Evolutionary conservation across 2,888 invertebrate genomes (phyloP).

Genomic region (Dendrolimus houi): DNA sequence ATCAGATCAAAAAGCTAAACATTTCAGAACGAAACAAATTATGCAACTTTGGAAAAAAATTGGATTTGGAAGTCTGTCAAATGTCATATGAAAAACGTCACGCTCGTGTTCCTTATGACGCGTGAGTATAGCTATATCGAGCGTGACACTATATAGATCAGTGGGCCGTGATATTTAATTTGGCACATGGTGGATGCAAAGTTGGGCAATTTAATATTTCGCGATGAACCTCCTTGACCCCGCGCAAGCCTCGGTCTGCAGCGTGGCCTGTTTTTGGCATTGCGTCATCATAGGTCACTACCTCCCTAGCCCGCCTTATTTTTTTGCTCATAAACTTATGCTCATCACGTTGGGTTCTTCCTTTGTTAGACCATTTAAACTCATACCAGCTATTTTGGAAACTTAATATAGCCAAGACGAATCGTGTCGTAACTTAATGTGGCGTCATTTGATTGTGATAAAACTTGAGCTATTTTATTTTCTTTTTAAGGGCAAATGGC

Average conservation of each 20-base stretch:
- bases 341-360: conserved; percentile 64
- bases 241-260: conserved; percentile 38
- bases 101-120: neutral
- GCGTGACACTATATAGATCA: neutral
- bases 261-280: conserved; percentile 67
- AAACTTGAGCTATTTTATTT: conserved; percentile 30
- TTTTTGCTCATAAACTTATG: conserved; percentile 64
- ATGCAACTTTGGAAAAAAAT: neutral
- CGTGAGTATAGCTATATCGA: neutral
- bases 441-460: conserved; percentile 54
- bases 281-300: conserved; percentile 74
- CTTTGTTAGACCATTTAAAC: conserved; percentile 65
- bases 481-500: conserved; percentile 26
- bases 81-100: neutral
- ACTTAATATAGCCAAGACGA: conserved; percentile 45
- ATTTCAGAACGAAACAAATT: neutral
- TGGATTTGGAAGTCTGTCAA: neutral
- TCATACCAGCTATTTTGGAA: conserved; percentile 51
- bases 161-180: neutral
- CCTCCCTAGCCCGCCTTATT: conserved; percentile 62
- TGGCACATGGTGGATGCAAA: conserved; percentile 37
- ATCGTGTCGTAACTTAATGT: conserved; percentile 47
- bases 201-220: conserved; percentile 48
- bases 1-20: too few species aligned
- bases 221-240: conserved; percentile 70